phyloP scores from a whole-genome alignment of 2,113 vertebrate genomes.

The Phrynocephalus versicolor region DNA sequence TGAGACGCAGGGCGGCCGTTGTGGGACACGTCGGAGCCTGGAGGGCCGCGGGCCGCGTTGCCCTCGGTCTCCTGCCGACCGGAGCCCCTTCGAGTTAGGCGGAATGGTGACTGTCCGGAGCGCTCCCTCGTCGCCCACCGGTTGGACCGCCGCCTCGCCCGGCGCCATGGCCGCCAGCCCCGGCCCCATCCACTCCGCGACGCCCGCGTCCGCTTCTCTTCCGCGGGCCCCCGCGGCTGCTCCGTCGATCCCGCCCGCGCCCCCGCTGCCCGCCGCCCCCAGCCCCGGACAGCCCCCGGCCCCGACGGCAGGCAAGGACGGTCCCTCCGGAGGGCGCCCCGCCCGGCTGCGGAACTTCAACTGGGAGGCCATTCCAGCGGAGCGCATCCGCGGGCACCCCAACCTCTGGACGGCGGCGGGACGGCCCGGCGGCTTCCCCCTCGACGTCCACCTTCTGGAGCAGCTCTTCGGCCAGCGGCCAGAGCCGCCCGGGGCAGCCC shows the following conservation, averaged over 20 bases:
- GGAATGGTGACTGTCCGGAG: background rate
- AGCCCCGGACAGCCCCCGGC: background rate
- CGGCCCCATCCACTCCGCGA: background rate
- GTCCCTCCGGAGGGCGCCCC: constrained; percentile 43
- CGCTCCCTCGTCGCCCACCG: background rate
- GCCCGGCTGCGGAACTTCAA: constrained; percentile 78
- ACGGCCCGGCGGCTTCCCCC: constrained; percentile 51
- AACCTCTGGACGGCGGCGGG: constrained; percentile 80
- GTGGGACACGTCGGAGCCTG: too few relatives aligned
- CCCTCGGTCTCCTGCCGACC: background rate
- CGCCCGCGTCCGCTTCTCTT: background rate
- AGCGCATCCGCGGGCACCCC: constrained; percentile 74
- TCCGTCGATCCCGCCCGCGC: background rate
- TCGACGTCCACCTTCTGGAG: constrained; percentile 81
- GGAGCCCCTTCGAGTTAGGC: background rate
- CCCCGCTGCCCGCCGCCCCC: background rate
- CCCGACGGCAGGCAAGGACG: rapidly evolving
- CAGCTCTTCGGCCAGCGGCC: constrained; percentile 80
- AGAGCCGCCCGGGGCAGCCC: background rate
- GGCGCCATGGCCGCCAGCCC: background rate
- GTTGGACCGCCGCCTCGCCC: background rate
- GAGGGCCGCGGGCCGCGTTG: too few relatives aligned
- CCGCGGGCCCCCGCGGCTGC: too few relatives aligned
- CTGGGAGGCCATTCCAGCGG: constrained; percentile 81
- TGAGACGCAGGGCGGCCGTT: too few relatives aligned